These are phyloP conservation scores for Tapirus terrestris DNA, from an alignment of 2,113 vertebrate genomes.

Conservation along the genomic window DNA sequence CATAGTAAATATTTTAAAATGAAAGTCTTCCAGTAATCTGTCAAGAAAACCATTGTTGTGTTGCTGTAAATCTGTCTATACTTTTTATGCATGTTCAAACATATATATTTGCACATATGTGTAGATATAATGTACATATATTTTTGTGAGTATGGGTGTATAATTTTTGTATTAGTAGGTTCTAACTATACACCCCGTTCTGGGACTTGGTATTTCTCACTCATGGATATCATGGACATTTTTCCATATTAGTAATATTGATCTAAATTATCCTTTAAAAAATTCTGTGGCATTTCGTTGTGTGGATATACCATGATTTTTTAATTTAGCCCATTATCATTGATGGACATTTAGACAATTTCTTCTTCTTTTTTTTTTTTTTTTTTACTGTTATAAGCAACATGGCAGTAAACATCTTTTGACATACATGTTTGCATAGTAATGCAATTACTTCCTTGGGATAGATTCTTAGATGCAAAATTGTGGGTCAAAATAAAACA, in stretches of 20 bases:
- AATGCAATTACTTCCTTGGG: neutral
- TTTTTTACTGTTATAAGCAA: neutral
- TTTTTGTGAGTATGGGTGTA: neutral
- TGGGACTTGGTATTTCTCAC: neutral
- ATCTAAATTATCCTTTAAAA: neutral
- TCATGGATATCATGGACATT: neutral
- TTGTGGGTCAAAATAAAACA: neutral
- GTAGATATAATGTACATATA: neutral
- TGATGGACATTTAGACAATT: neutral
- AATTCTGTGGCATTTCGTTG: neutral
- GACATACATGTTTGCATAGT: neutral
- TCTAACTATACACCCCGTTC: neutral
- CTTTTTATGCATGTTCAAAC: neutral
- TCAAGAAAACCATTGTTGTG: neutral
- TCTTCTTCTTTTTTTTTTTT: neutral
- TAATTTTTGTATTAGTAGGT: constrained; percentile 12
- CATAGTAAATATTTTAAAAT: neutral
- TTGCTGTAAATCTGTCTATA: neutral
- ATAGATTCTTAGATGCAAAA: neutral
- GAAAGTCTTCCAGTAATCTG: neutral
- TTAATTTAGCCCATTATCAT: neutral
- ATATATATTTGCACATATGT: neutral
- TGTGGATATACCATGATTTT: neutral
- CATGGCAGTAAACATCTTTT: neutral
- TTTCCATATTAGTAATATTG: neutral